Base-by-base conservation (phyloP, 2,113 vertebrate species). In the Macquaria ambigua region DNA sequence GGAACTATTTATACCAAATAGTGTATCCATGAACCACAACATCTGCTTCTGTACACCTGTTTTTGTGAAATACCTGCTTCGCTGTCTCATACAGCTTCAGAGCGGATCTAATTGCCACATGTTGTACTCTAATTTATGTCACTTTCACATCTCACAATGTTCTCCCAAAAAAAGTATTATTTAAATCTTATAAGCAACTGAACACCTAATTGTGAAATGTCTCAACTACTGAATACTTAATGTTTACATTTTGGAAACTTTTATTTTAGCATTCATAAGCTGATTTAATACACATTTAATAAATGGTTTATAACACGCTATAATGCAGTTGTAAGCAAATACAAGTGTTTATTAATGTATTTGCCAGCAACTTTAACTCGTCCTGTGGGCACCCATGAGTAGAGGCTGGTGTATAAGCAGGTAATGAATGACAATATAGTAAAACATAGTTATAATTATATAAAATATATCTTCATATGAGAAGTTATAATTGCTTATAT, bases 1-100 rank as follows among this genome's bases (percentile, higher is more conserved):
- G 74, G 34, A n/a, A 78, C 83, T 81, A 68, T 87, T 89, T 81
- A 78, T 84, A 81, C 63, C 70, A 39, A 66, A 78, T 72, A 84
- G n/a, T 64, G 74, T 37, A 23, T n/a, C 37, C 31, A 12, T 41
- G 46, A 80, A 85, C 69, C 52, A 28, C 18, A 71, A 79, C 80
- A 80, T 86, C 63, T 79, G 79, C 72, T 37, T 74, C 46, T 8
- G 8, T 50, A 16, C 77, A 87, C 74, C 71, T 86, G 81, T 68
- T 76, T 73, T 50, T 68, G 78, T 75, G 31, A 70, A 80, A 77
- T 31, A 52, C 39, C 79, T 67, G 71, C 63, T 34, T 66, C 10
- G 53, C 31, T 55, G 52, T 61, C 63, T 71, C 25, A 4, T 63
- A 21, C 50, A 43, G 71, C 67, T 46, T 83, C 63, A 56, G n/a